Evolutionary conservation across 2,888 invertebrate genomes (phyloP), one percentile per base, ranked within the genome.

Genomic region (Apamea epomidion): DNA sequence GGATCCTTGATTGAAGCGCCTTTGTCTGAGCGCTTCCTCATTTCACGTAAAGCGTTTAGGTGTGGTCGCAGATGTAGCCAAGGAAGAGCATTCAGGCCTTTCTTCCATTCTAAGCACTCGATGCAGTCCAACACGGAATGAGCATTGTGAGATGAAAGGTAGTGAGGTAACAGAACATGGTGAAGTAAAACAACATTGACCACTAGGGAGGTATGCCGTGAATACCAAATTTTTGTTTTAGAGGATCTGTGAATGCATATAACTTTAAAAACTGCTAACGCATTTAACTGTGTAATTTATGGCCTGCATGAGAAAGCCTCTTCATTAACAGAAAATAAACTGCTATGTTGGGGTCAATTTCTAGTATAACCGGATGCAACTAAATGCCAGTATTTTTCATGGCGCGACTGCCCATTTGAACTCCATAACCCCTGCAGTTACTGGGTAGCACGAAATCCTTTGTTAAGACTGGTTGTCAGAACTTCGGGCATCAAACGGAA

Each of bases 1-100:
- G 74, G 84, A 75, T 72, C 77, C 65, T 64, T 89, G 90, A 89
- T 84, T 88, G 88, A 83, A 83, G 78, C 77, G 86, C 76, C 85
- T 87, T 90, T 90, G 88, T 86, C 75, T 74, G 58, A 80, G 83
- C n/a, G 82, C 83, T 84, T 72, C 77, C 84, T 89, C 87, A 87
- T 90, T 89, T 83, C 80, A 76, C 80, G 64, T 87, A 88, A 89
- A 85, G 78, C 86, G 84, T 82, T 78, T 14, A n/a, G 82, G 83
- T 74, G 48, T 25, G 75, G 89, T 29, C 32, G 7, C 73, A 62
- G 16, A 80, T 51, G 18, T n/a, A 48, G 81, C 62, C 18, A 29
- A 4, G 48, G 32, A 54, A 2, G n/a, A 72, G 1, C 10, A 37
- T 18, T 21, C 2, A 16, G 16, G 25, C 10, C 21, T 29, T 65